These are phyloP conservation scores for Dromiciops gliroides DNA, from an alignment of 2,113 vertebrate genomes.

Conservation along the genomic window DNA sequence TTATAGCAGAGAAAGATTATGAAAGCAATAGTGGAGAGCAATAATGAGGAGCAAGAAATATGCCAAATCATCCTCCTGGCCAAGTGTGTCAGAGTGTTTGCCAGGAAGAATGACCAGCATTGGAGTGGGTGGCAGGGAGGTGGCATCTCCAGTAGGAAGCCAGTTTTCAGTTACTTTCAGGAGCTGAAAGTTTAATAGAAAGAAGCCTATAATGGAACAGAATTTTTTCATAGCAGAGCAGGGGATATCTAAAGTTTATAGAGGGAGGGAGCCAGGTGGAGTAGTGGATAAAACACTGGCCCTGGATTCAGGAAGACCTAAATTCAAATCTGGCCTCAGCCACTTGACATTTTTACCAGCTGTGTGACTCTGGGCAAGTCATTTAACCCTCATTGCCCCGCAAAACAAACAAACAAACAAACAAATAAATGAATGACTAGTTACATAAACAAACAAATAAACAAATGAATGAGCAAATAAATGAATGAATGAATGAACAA, in stretches of 20 bases:
- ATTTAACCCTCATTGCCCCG: too few species aligned
- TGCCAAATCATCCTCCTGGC: not conserved
- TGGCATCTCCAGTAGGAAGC: not conserved
- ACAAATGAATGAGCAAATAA: too few species aligned
- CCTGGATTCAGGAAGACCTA: too few species aligned
- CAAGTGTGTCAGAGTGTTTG: not conserved
- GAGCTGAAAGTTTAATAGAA: not conserved
- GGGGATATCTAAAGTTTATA: not conserved
- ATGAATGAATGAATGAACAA: too few species aligned
- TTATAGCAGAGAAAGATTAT: not conserved
- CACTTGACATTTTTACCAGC: too few species aligned
- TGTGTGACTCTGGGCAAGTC: too few species aligned
- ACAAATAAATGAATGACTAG: too few species aligned
- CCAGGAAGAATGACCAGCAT: not conserved
- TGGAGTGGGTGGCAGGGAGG: not conserved
- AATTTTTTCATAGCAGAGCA: not conserved
- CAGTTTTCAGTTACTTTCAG: not conserved
- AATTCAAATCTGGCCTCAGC: too few species aligned
- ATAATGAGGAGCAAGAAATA: not conserved
- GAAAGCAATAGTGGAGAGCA: not conserved
- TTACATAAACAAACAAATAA: too few species aligned
- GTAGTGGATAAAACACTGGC: too few species aligned
- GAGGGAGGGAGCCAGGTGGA: too few species aligned
- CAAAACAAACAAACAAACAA: too few species aligned
- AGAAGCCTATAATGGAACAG: not conserved